Percentiles rank a stretch among this genome's conserved stretches.
Evolutionary conservation across 2,797 vertebrate species (phyloP).

Genomic region (Rhinoraja longicauda): DNA sequence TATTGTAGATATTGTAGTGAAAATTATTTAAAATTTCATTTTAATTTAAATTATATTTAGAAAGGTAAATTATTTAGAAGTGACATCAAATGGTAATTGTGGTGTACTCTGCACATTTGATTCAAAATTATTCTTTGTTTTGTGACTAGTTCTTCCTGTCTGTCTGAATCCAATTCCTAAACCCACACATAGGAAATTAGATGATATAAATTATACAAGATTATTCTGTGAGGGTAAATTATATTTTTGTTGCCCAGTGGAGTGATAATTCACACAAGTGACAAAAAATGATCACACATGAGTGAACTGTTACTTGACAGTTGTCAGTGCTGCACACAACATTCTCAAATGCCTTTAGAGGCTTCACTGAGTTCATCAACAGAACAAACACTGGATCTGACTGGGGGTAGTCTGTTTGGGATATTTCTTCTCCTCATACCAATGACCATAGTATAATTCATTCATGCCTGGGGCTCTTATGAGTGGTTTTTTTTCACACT

Average conservation of each 20-base stretch:
- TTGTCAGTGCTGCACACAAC: constrained; percentile 2
- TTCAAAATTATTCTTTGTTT: constrained; percentile 15
- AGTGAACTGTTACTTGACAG: constrained; percentile 6
- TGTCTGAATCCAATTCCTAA: not conserved
- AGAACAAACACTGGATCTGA: not conserved
- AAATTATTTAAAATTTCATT: not conserved
- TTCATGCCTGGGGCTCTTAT: constrained; percentile 17
- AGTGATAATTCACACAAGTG: not conserved
- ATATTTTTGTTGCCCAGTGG: constrained; percentile 17
- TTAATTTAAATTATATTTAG: not conserved
- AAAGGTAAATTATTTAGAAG: not conserved
- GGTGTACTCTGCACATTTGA: not conserved
- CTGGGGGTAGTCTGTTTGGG: not conserved
- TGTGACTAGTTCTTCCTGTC: not conserved
- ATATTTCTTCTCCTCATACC: not conserved
- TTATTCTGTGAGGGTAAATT: not conserved
- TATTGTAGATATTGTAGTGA: not conserved
- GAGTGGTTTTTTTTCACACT: not conserved
- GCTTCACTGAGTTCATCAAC: not conserved
- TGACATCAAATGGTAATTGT: not conserved
- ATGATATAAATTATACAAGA: constrained; percentile 10
- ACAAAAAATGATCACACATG: constrained; percentile 24
- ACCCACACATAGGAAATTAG: not conserved
- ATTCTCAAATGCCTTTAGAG: not conserved
- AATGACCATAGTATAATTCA: not conserved